phyloP scores from a whole-genome alignment of 2,888 invertebrate species.

The Acronicta psi region DNA sequence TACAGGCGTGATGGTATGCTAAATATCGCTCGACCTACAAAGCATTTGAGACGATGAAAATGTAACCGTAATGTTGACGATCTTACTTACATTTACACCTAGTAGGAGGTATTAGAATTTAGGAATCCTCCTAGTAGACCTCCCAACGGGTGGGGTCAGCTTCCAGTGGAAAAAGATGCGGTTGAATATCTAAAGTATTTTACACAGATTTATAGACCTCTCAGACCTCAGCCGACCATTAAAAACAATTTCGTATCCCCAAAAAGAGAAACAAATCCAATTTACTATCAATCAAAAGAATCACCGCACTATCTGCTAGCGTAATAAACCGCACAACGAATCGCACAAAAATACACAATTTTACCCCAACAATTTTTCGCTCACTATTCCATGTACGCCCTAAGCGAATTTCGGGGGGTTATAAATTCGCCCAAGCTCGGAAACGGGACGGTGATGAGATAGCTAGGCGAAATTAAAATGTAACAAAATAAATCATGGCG shows the following conservation, averaged over 20 bases:
- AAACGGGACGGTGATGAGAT: constrained; percentile 68
- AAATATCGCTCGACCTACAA: too few species aligned
- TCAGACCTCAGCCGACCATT: too few species aligned
- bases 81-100: too few species aligned
- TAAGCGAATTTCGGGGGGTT: constrained; percentile 54
- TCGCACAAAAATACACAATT: constrained; percentile 15
- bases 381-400: constrained; percentile 20
- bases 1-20: too few species aligned
- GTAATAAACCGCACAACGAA: constrained; percentile 15
- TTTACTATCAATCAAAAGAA: constrained; percentile 19
- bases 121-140: too few species aligned
- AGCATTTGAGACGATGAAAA: too few species aligned
- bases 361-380: constrained; percentile 5
- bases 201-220: too few species aligned
- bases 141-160: too few species aligned
- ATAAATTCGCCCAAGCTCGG: constrained; percentile 59
- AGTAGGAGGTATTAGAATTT: too few species aligned
- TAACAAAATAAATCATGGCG: constrained; percentile 74
- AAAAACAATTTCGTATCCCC: neutral
- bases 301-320: constrained; percentile 1
- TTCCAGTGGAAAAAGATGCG: too few species aligned
- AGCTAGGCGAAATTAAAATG: constrained; percentile 76
- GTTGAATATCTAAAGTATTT: too few species aligned
- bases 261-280: constrained; percentile 16
- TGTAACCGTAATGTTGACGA: too few species aligned